phyloP scores from a whole-genome alignment of 1,140 invertebrate genomes.

The Homarus americanus region DNA sequence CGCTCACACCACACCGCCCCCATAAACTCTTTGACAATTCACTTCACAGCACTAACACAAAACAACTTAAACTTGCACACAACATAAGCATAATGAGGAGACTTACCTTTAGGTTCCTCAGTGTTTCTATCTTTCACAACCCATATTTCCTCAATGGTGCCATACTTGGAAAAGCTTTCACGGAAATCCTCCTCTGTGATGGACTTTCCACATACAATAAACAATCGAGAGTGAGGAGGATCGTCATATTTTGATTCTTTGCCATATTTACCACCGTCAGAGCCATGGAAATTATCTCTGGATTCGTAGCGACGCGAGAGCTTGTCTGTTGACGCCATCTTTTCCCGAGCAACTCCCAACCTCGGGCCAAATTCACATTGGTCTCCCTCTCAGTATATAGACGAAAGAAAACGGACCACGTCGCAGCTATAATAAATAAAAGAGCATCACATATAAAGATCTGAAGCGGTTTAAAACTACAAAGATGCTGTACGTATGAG shows the following conservation, averaged over 20 bases:
- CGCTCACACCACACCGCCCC: not conserved
- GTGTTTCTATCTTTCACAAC: conserved; percentile 91
- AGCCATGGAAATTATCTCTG: conserved; percentile 73
- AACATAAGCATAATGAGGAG: not conserved
- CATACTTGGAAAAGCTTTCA: conserved; percentile 88
- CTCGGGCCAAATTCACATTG: not conserved
- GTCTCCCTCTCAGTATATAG: conserved; percentile 51
- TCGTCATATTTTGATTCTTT: conserved; percentile 82
- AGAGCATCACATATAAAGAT: not conserved
- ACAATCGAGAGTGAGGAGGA: conserved; percentile 90
- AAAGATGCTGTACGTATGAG: too few species aligned
- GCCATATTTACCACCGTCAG: conserved; percentile 64
- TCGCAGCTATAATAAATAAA: not conserved
- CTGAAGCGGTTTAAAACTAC: not conserved
- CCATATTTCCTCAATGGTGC: conserved; percentile 92
- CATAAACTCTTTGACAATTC: too few species aligned
- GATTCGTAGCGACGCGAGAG: conserved; percentile 69
- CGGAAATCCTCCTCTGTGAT: conserved; percentile 89
- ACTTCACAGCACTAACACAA: not conserved
- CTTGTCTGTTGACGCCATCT: conserved; percentile 73
- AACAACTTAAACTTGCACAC: too few species aligned
- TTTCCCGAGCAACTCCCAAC: conserved; percentile 50
- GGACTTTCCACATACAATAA: conserved; percentile 91
- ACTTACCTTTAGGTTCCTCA: conserved; percentile 90
- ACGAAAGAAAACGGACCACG: conserved; percentile 25